Base-by-base conservation (phyloP, 2,888 invertebrate genomes). In the Drosophila seclusa region DNA sequence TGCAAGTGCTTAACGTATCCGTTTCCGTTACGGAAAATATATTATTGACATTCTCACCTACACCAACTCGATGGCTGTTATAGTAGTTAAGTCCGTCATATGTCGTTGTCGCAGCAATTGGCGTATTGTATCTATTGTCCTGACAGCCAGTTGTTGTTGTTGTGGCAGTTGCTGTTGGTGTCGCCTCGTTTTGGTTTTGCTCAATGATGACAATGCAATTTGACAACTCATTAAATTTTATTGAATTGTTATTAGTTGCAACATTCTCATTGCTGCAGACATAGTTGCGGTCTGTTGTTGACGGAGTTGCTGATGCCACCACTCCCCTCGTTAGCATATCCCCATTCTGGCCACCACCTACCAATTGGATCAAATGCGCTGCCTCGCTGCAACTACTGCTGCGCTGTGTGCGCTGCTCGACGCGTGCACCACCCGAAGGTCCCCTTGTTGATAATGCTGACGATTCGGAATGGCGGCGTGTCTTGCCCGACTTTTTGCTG, bases 151-250 rank as follows among this genome's bases (percentile, higher is more conserved):
- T n/a, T 38, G 67, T 0, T 66, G 27, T n/a, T 27, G 36, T 7
- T 16, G 8, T 21, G 21, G 67, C 49, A 53, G 21, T 24, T 45
- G 71, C 42, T 55, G 62, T 24, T 62, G 54, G 48, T 65, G 84
- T 69, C 72, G 78, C 73, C 76, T 80, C 87, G 60, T 79, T 90
- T 80, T 90, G 92, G 84, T 84, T 91, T 83, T 89, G 91, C 82
- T 93, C 92, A 82, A 92, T 93, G 88, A 92, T 93, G 80, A 92
- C 93, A 85, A 93, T 93, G 90, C 93, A 93, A 91, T 93, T 93
- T 82, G 93, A 92, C 91, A 93, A 91, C 90, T 93, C 93, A 91
- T 93, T 93, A 92, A 93, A 93, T 91, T 93, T 92, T 92, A 93
- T 93, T 88, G 93, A 91, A 89, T 92, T 93, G 90, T 86, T 91